These are phyloP conservation scores for Toxonevra muliebris DNA, from an alignment of 2,888 invertebrate genomes.

Conservation along the genomic window DNA sequence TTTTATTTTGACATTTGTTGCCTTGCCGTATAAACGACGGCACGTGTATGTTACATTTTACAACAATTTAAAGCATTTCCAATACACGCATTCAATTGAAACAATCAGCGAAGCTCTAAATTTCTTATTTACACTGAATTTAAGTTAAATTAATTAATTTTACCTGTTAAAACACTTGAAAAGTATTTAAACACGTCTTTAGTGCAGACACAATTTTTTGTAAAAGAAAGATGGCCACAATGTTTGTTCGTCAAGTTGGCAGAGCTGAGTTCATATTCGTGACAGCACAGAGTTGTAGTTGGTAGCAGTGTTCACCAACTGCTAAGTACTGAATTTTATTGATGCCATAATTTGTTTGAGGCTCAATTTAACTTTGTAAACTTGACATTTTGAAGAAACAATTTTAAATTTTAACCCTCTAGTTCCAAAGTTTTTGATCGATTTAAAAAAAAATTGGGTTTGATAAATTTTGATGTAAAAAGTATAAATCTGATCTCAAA, in stretches of 20 bases:
- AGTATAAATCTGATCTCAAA: too few relatives aligned
- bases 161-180: conserved; percentile 64
- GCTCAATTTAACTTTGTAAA: too few relatives aligned
- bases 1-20: conserved; percentile 35
- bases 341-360: too few relatives aligned
- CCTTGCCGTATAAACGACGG: conserved; percentile 21
- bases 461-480: too few relatives aligned
- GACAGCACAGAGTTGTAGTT: conserved; percentile 27
- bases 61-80: conserved; percentile 27
- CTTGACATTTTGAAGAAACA: too few relatives aligned
- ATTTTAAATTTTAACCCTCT: too few relatives aligned
- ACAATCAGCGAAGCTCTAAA: neutral
- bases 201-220: conserved; percentile 58
- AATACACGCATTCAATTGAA: neutral
- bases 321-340: too few relatives aligned
- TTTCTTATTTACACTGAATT: conserved; percentile 22
- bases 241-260: conserved; percentile 45
- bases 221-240: conserved; percentile 61
- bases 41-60: conserved; percentile 53
- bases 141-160: conserved; percentile 41
- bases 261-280: conserved; percentile 38
- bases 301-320: too few relatives aligned
- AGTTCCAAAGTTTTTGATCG: too few relatives aligned
- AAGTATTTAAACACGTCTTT: conserved; percentile 65
- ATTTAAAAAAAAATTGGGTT: too few relatives aligned